phyloP scores from a whole-genome alignment of 2,113 vertebrate species.

The Laterallus jamaicensis region DNA sequence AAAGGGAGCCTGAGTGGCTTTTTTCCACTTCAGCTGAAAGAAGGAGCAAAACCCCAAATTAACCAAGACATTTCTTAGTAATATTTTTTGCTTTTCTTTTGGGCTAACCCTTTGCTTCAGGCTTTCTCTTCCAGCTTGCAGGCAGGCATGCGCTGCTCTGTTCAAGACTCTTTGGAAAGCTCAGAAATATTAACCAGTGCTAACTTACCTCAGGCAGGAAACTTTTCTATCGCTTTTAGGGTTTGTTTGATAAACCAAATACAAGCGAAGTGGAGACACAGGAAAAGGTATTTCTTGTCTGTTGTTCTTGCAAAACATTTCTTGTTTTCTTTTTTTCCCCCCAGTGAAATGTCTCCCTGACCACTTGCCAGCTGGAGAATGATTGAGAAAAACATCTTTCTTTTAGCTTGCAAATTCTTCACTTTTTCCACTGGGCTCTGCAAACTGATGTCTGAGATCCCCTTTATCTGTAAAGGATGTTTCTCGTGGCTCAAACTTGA shows the following conservation, averaged over 20 bases:
- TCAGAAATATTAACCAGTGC: background rate
- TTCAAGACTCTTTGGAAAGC: background rate
- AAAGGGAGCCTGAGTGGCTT: background rate
- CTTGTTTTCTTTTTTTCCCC: background rate
- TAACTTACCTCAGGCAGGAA: background rate
- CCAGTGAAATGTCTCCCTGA: background rate
- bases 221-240: background rate
- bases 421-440: background rate
- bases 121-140: background rate
- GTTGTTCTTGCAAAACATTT: background rate
- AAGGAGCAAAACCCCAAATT: background rate
- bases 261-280: background rate
- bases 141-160: background rate
- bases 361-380: background rate
- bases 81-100: background rate
- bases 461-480: background rate
- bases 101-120: background rate
- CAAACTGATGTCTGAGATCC: background rate
- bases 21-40: conserved; percentile 1
- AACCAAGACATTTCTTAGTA: background rate
- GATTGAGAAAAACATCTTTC: background rate
- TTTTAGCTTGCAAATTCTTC: background rate
- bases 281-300: background rate
- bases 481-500: background rate
- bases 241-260: background rate